Percentiles rank a stretch among this genome's conserved stretches.
Evolutionary conservation across 2,888 invertebrate genomes (phyloP).

Genomic region (Zele albiditarsus): DNA sequence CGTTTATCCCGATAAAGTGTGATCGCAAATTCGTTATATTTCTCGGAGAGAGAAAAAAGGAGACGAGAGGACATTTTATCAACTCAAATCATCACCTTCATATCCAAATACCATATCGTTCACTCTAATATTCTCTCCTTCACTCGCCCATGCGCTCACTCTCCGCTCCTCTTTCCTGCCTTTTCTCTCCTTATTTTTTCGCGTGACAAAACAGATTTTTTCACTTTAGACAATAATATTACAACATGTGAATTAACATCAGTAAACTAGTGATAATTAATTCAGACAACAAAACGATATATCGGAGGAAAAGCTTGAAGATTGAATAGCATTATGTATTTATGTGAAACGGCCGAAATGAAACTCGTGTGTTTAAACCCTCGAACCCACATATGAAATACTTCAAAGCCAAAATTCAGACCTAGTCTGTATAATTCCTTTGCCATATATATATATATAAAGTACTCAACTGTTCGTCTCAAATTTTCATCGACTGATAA

Average conservation of each 20-base stretch:
- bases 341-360: background rate
- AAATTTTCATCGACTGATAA: background rate
- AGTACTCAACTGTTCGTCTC: background rate
- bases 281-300: background rate
- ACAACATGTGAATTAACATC: conserved; percentile 9
- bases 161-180: too few relatives aligned
- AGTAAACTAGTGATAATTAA: conserved; percentile 16
- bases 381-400: background rate
- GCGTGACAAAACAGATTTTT: conserved; percentile 22
- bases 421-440: background rate
- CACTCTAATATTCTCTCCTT: conserved; percentile 3
- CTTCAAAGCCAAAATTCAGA: background rate
- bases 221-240: conserved; percentile 36
- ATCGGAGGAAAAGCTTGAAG: background rate
- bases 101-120: conserved; percentile 36
- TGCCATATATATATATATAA: background rate
- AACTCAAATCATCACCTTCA: conserved; percentile 27
- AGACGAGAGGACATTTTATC: conserved; percentile 24
- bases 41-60: background rate
- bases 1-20: conserved; percentile 11
- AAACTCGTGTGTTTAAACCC: background rate
- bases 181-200: background rate
- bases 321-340: background rate
- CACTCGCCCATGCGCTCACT: background rate
- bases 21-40: conserved; percentile 29